Conservation (phyloP, 2,113 vertebrate species). For the Labeo rohita region DNA sequence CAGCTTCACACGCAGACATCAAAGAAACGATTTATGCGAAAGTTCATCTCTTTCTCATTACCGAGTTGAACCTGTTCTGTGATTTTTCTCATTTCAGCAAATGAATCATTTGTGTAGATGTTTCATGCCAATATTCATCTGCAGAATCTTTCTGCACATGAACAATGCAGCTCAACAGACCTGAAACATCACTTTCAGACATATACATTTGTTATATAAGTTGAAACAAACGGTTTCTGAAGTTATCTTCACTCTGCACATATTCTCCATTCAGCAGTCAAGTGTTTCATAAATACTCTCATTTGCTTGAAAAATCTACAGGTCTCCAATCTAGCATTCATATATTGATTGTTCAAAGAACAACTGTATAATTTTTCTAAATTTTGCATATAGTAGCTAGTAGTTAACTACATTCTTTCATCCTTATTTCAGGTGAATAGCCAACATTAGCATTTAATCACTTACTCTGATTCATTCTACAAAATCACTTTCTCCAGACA, state of each 20-base stretch:
- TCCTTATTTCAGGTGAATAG: neutral
- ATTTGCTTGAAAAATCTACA: conserved; percentile 9
- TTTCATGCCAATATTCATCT: conserved; percentile 14
- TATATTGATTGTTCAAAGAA: neutral
- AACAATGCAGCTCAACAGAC: neutral
- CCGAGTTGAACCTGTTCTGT: neutral
- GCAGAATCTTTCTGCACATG: neutral
- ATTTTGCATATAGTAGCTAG: neutral
- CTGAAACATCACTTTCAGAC: neutral
- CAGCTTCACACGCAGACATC: neutral
- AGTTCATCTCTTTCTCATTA: neutral
- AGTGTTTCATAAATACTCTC: neutral
- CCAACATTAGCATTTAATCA: neutral
- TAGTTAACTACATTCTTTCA: neutral
- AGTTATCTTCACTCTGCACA: neutral
- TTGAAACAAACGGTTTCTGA: conserved; percentile 3
- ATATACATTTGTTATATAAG: conserved; percentile 13
- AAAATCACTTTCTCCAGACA: neutral
- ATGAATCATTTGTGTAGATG: conserved; percentile 31
- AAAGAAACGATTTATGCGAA: neutral
- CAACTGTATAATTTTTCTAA: neutral
- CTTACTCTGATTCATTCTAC: neutral
- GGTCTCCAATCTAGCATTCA: neutral
- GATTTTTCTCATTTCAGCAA: conserved; percentile 30
- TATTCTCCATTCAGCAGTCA: conserved; percentile 22